Evolutionary conservation across 2,888 invertebrate genomes (phyloP), one percentile per base, ranked within the genome.

Genomic region (Drosophila hamatofila): DNA sequence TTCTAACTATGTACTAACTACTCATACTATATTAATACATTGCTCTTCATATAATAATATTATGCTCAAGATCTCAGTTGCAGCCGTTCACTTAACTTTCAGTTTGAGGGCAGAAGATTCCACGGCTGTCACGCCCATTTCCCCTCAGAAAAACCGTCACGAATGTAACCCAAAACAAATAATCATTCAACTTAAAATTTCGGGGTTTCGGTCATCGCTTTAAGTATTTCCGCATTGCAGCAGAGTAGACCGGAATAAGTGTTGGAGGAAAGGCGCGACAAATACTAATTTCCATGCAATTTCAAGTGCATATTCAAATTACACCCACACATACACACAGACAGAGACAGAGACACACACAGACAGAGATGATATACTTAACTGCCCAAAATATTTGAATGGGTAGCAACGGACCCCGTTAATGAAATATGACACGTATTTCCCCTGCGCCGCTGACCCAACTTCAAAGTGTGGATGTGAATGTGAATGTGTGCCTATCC

Each of bases 301-400:
- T 83, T 86, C 66, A 86, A 86, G 88, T 86, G 77, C 81, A 81
- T 88, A 85, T 85, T 86, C 88, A 83, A 86, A 86, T 86, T 86
- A 86, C 85, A 76, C 67, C 65, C 72, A 63, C 42, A 73, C 60
- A 27, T 41, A 49, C 42, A 25, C 21, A 49, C 44, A 42, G 18
- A 55, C 44, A 44, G 23, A 48, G 11, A 33, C 5, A n/a, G 37
- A 73, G 42, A 61, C 51, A 27, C 14, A 30, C 30, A 30, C 30
- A 30, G 11, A 9, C 30, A 30, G 52, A 27, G 27, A 58, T 75
- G 70, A 76, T 68, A 68, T 68, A 68, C 60, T 76, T 76, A 76
- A 72, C 76, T 62, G 77, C 52, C 73, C 77, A 63, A 77, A 77
- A 72, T 74, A 77, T 75, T 77, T 72, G 80, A 86, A 79, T 83